Percentiles rank a stretch among this genome's conserved stretches.
These are phyloP conservation scores for Pangasius sanitwongsei DNA, from an alignment of 2,797 vertebrate species.

Conservation along the genomic window DNA sequence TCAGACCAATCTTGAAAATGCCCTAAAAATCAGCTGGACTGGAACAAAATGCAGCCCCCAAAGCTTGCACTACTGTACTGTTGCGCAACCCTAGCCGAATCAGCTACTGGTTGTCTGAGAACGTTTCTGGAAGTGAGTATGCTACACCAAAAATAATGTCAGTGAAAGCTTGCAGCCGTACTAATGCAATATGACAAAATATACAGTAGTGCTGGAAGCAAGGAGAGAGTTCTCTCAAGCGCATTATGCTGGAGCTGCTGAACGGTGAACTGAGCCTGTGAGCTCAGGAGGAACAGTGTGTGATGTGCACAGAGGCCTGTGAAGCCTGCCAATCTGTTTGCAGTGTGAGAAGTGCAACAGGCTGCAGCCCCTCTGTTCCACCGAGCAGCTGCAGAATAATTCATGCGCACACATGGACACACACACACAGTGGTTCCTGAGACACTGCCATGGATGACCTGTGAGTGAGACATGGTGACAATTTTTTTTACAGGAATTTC, in stretches of 20 bases:
- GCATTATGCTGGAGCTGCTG: conserved; percentile 35
- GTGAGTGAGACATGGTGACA: conserved; percentile 69
- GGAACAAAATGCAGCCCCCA: background rate
- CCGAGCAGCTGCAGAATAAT: conserved; percentile 73
- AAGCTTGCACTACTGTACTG: background rate
- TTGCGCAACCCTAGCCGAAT: background rate
- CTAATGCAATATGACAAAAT: conserved; percentile 42
- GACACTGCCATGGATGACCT: conserved; percentile 60
- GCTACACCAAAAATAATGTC: conserved; percentile 50
- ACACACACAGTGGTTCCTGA: conserved; percentile 39
- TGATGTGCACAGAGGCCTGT: conserved; percentile 39
- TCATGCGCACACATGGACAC: conserved; percentile 62
- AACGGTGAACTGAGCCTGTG: conserved; percentile 30
- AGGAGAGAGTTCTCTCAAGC: conserved; percentile 20
- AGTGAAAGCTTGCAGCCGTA: conserved; percentile 40
- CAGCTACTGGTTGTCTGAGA: background rate
- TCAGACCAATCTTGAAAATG: background rate
- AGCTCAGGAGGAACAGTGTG: conserved; percentile 15
- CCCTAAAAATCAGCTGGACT: background rate
- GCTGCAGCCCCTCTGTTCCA: conserved; percentile 68
- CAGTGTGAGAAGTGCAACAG: conserved; percentile 66
- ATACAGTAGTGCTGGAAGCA: conserved; percentile 28
- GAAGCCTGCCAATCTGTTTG: conserved; percentile 45
- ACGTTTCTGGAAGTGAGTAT: background rate
- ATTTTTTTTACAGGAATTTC: conserved; percentile 68